Evolutionary conservation across 2,113 vertebrate species (phyloP), one percentile per base, ranked within the genome.

Genomic region (Irena cyanogastra): DNA sequence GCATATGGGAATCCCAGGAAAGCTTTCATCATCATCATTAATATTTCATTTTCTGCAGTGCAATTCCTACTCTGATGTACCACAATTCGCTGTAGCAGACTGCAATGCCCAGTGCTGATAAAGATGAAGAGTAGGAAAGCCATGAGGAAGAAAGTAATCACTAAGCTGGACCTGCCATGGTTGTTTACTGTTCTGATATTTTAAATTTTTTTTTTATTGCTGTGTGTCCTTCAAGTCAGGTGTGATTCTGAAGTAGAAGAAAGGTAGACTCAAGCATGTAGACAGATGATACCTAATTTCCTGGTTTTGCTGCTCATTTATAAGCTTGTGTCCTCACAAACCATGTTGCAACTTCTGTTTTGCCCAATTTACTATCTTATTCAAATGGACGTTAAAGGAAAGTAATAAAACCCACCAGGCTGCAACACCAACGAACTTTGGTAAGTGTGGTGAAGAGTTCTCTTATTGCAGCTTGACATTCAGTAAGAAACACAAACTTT

Each of bases 1-100:
- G 7, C 68, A 78, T 45, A 63, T 22, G 56, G 79, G 83, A 83
- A 94, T 94, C 64, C 64, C 64, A 88, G 72, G 80, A 90, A 96
- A 89, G 87, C 64, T 37, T 94, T 57, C 54, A 92, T 93, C 60
- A 78, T 69, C 52, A 80, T 42, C 64, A 91, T 80, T 90, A 95
- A 93, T 71, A 45, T 92, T 83, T 92, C 66, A n/a, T 86, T 95
- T 94, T 95, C 83, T 91, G 52, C 61, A 70, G 18, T 54, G 60
- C 64, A 81, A 64, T 81, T 83, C 49, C 71, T 96, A 28, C 47
- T 86, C 42, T 0, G 0, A 39, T 37, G 64, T 66, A 80, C 28
- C 35, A 61, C 22, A 53, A 5, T 70, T 93, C 77, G 50, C 71
- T 83, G 35, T 59, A 77, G 35, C 20, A 78, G 64, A 54, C 71